Evolutionary conservation across 2,113 vertebrate genomes (phyloP), one percentile per base, ranked within the genome.

Genomic region (Catharus fuscescens): DNA sequence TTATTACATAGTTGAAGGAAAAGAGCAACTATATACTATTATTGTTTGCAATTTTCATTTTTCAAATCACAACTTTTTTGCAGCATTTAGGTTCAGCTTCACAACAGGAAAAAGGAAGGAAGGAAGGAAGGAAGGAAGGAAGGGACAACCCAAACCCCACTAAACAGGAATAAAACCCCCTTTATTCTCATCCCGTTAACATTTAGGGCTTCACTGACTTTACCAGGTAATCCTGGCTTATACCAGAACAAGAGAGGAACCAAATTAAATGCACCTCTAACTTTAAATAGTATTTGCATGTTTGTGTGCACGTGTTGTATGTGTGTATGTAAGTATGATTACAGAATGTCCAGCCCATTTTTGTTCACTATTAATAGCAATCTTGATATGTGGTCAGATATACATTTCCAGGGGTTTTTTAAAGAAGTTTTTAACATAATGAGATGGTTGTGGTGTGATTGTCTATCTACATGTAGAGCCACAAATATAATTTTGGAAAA

Each of bases 121-220:
- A 40, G 9, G 11, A 20, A 44, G 21, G 12, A 10, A 38, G 32
- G 4, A 26, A 26, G 34, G 40, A 8, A 42, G 10, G 32, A 15
- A 32, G 56, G 11, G 18, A 57, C 40, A 14, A 3, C 3, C 3
- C 17, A 62, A 54, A 6, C 8, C 8, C 2, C 15, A 4, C 3
- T 42, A 45, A 3, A 0, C 3, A 70, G 57, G 15, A 65, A 23
- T 25, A 53, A 76, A 52, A 4, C 6, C 2, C 3, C 2, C 1
- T 13, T 53, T n/a, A 32, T 57, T 64, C 4, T 72, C 20, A 48
- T 53, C 8, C 18, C 2, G 17, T 60, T 90, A 64, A 48, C 7
- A 47, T 7, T 57, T 61, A 64, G 17, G 44, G 3, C 4, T 45
- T 10, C 54, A 42, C 11, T 83, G 12, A 34, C 38, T 86, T 80